These are phyloP conservation scores for Cuculus canorus DNA, from an alignment of 2,797 vertebrate genomes.

Conservation along the genomic window DNA sequence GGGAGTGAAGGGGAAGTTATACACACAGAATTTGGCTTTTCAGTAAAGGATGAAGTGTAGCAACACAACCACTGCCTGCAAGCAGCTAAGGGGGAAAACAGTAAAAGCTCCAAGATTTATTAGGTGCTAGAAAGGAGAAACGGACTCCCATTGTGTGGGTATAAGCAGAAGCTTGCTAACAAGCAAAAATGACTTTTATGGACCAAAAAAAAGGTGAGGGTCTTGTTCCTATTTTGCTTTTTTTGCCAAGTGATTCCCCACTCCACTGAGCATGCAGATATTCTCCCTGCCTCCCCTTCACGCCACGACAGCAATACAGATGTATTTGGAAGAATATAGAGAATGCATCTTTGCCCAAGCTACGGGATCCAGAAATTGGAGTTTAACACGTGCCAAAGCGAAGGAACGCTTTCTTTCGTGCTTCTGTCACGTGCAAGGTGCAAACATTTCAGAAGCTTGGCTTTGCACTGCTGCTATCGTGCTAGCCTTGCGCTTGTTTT, in stretches of 20 bases:
- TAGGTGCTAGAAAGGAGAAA: conserved; percentile 53
- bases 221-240: not conserved
- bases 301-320: not conserved
- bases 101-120: conserved; percentile 56
- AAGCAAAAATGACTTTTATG: conserved; percentile 15
- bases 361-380: not conserved
- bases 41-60: conserved; percentile 13
- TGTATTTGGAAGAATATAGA: not conserved
- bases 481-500: not conserved
- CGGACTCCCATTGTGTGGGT: not conserved
- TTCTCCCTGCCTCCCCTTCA: not conserved
- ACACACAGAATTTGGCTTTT: not conserved
- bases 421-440: conserved; percentile 27
- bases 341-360: not conserved
- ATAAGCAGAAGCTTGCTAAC: conserved; percentile 18
- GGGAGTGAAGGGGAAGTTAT: not conserved
- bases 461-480: not conserved
- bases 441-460: conserved; percentile 11
- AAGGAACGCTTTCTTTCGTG: not conserved
- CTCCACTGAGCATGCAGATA: not conserved
- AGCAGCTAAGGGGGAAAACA: conserved; percentile 31
- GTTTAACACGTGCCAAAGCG: not conserved
- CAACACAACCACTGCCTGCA: conserved; percentile 1
- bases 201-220: not conserved
- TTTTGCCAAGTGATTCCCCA: not conserved